Percentiles rank a stretch among this genome's conserved stretches.
Evolutionary conservation across 2,113 vertebrate species (phyloP).

Genomic region (Athene noctua): DNA sequence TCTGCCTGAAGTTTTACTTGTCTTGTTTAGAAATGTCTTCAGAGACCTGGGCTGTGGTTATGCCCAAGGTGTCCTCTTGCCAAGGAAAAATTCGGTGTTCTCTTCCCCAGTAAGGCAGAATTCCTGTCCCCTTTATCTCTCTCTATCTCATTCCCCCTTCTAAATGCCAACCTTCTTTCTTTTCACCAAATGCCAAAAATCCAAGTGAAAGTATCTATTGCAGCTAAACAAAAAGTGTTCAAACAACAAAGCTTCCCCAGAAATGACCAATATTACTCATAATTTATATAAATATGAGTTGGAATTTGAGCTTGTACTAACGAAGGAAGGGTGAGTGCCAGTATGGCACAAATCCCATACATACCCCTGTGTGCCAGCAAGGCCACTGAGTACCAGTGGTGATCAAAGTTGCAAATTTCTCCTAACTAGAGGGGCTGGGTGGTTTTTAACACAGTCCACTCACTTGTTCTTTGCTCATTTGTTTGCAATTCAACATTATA

Average conservation of each 20-base stretch:
- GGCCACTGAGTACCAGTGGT: not conserved
- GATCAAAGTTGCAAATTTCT: not conserved
- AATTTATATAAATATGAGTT: not conserved
- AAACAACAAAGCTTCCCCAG: not conserved
- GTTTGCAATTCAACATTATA: not conserved
- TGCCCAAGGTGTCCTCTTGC: not conserved
- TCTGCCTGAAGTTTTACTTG: not conserved
- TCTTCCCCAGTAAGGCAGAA: not conserved
- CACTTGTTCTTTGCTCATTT: not conserved
- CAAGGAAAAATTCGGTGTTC: not conserved
- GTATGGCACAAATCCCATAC: not conserved
- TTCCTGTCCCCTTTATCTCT: not conserved
- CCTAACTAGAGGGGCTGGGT: not conserved
- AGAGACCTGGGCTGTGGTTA: not conserved
- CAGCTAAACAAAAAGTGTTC: not conserved
- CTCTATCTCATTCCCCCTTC: not conserved
- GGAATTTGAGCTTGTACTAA: not conserved
- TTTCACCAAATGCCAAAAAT: not conserved
- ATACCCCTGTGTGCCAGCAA: not conserved
- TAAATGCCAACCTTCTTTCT: not conserved
- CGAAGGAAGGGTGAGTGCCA: not conserved
- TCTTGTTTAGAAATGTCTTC: not conserved
- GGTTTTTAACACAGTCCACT: not conserved
- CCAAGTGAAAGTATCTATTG: not conserved
- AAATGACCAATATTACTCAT: not conserved